A percentile compares a stretch with the other conserved stretches of the same genome.
Evolutionary conservation across 2,888 invertebrate species (phyloP).

Genomic region (Xiphydria camelus): DNA sequence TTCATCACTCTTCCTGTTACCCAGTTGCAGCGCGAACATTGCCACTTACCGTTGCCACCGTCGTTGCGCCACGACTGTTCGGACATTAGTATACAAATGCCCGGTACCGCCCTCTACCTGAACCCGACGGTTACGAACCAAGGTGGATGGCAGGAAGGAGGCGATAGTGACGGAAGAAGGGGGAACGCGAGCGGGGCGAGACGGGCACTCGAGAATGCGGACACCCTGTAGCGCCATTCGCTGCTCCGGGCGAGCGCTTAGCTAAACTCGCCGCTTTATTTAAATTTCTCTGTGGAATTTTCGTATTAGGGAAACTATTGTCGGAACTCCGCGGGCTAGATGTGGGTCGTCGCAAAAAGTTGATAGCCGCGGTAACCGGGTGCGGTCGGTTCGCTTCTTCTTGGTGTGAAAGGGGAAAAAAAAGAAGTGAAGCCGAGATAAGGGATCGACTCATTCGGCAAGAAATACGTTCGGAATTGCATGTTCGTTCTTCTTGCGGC

Average conservation of each 20-base stretch:
- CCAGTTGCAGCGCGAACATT: too few relatives aligned
- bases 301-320: slow-evolving; percentile 36
- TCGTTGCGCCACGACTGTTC: slow-evolving; percentile 16
- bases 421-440: background rate
- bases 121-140: too few relatives aligned
- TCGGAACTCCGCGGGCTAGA: slow-evolving; percentile 10
- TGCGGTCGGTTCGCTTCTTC: background rate
- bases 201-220: slow-evolving; percentile 30
- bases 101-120: too few relatives aligned
- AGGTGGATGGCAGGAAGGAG: too few relatives aligned
- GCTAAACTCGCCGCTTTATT: slow-evolving; percentile 45
- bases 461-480: too few relatives aligned
- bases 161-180: slow-evolving; percentile 19
- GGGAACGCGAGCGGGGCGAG: too few relatives aligned
- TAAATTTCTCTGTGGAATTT: slow-evolving; percentile 46
- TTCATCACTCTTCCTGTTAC: too few relatives aligned
- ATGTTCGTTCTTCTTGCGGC: too few relatives aligned
- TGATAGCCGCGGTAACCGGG: background rate
- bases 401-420: slow-evolving; percentile 10
- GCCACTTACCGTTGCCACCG: slow-evolving; percentile 22
- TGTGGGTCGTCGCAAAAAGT: background rate
- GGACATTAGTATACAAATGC: slow-evolving; percentile 42
- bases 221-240: slow-evolving; percentile 27
- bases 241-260: slow-evolving; percentile 15
- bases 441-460: too few relatives aligned